These are phyloP conservation scores for Eidolon dupreanum DNA, from an alignment of 2,797 vertebrate genomes.

Conservation along the genomic window DNA sequence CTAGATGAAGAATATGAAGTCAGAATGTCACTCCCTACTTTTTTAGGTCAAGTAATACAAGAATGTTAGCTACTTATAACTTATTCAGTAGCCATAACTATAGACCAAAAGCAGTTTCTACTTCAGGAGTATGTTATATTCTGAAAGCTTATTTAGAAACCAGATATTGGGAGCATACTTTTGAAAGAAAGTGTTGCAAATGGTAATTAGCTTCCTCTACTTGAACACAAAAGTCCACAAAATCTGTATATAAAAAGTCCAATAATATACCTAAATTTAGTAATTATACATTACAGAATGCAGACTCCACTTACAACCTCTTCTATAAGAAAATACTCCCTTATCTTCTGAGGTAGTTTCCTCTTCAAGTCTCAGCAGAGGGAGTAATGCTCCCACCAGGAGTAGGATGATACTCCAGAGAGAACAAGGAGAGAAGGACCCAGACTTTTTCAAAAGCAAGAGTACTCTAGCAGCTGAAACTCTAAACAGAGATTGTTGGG, in stretches of 20 bases:
- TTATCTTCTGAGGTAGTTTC: background rate
- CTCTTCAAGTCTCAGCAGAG: background rate
- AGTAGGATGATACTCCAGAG: background rate
- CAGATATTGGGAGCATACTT: background rate
- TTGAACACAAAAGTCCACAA: background rate
- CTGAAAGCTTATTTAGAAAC: background rate
- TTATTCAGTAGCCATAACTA: background rate
- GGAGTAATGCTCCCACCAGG: background rate
- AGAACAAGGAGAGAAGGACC: background rate
- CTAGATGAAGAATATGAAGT: conserved; percentile 78
- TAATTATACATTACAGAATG: background rate
- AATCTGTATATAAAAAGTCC: background rate
- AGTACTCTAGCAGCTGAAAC: background rate
- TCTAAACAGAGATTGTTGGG: too few species aligned
- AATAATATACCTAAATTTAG: background rate
- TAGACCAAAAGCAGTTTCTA: background rate
- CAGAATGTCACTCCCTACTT: background rate
- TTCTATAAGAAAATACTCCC: background rate
- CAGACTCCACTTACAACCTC: background rate
- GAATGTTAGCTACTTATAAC: too few species aligned
- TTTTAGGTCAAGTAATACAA: background rate
- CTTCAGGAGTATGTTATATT: background rate
- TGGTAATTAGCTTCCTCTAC: background rate
- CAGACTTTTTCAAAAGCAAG: background rate
- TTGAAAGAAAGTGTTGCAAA: background rate